These are phyloP conservation scores for Opisthocomus hoazin DNA, from an alignment of 2,113 vertebrate species.

Conservation along the genomic window DNA sequence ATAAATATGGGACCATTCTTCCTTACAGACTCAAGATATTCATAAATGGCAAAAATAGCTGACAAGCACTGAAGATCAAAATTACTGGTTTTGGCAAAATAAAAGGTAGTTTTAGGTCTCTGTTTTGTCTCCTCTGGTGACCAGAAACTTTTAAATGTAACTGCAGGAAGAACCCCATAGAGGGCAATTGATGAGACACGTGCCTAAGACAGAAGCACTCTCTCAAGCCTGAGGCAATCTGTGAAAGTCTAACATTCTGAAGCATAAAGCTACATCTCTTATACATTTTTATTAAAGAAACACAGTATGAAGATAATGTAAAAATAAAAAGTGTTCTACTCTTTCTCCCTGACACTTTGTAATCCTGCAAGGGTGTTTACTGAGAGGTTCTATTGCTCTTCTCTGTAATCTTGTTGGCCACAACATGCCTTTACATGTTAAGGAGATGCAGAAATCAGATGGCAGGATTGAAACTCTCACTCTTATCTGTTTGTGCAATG, in stretches of 20 bases:
- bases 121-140: background rate
- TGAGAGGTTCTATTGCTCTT: background rate
- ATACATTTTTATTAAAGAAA: background rate
- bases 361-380: background rate
- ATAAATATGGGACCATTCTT: background rate
- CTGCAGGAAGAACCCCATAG: background rate
- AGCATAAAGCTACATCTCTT: background rate
- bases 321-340: background rate
- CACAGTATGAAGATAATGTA: background rate
- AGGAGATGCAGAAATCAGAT: background rate
- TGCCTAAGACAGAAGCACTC: background rate
- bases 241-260: background rate
- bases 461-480: background rate
- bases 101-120: background rate
- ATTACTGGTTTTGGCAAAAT: background rate
- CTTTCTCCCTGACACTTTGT: background rate
- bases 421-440: background rate
- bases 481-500: background rate
- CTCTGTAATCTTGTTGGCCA: background rate
- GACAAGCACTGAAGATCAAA: background rate
- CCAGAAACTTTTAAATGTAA: background rate
- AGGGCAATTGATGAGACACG: background rate
- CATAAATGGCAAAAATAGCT: background rate
- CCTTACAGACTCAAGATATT: background rate
- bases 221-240: background rate